Evolutionary conservation across 2,888 invertebrate genomes (phyloP).

Genomic region (Lochmaea crataegi): DNA sequence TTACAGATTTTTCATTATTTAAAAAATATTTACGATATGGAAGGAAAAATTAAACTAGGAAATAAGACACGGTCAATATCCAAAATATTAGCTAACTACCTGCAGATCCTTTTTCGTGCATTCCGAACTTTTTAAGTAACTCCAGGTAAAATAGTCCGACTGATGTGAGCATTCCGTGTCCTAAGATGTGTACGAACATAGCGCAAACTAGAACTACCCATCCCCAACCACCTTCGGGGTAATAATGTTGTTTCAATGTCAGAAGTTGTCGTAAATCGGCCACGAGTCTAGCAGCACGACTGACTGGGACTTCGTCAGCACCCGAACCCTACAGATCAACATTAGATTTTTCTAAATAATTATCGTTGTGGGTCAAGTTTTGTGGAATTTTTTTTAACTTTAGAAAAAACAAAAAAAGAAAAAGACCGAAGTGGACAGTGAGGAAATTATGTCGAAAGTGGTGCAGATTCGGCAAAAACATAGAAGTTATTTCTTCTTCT

Average conservation of each 20-base stretch:
- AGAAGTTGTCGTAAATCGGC: slow-evolving; percentile 71
- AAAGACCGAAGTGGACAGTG: too few relatives aligned
- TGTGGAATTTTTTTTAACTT: neutral
- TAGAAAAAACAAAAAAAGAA: too few relatives aligned
- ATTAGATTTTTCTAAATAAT: neutral
- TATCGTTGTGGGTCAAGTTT: neutral
- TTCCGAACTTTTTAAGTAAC: slow-evolving; percentile 66
- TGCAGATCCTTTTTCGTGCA: slow-evolving; percentile 72
- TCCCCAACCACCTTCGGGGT: slow-evolving; percentile 91
- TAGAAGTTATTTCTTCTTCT: too few relatives aligned
- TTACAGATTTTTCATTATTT: too few relatives aligned
- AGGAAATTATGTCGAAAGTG: too few relatives aligned
- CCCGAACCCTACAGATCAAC: slow-evolving; percentile 56
- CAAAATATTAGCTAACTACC: slow-evolving; percentile 70
- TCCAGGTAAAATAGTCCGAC: slow-evolving; percentile 66
- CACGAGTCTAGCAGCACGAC: slow-evolving; percentile 67
- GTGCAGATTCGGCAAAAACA: too few relatives aligned
- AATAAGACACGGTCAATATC: too few relatives aligned
- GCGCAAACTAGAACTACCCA: slow-evolving; percentile 83
- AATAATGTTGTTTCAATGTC: slow-evolving; percentile 83
- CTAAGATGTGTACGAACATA: slow-evolving; percentile 78
- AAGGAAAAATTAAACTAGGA: too few relatives aligned
- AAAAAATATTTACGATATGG: too few relatives aligned
- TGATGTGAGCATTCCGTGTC: slow-evolving; percentile 81
- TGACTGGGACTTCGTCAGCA: slow-evolving; percentile 66